Evolutionary conservation across 1,140 invertebrate species (phyloP), one percentile per base, ranked within the genome.

Genomic region (Drosophila melanica): DNA sequence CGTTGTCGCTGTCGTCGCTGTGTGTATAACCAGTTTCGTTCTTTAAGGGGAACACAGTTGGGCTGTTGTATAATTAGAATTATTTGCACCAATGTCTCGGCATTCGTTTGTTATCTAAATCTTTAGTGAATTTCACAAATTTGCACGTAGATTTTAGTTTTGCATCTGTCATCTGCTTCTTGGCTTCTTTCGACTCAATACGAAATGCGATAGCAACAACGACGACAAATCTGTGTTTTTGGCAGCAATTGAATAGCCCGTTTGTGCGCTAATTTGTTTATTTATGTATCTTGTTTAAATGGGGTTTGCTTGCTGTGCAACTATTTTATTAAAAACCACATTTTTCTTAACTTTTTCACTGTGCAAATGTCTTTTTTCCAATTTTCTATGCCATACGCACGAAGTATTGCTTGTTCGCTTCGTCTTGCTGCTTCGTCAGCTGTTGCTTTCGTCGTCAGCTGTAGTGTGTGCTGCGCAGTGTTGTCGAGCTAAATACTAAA

Each of bases 11-110:
- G 77, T 64, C 59, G 75, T 65, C 53, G 79, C 58, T 87, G 82
- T 87, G 77, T 89, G 84, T 87, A 89, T 87, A 89, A 87, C 82
- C 84, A 87, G 82, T 87, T 89, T 86, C 75, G 80, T 76, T 84
- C 74, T 86, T 75, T 47, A 58, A 75, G 81, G 67, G 60, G 73
- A 63, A 69, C 65, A 73, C 73, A 68, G 73, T 87, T 84, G 67
- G 76, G 44, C 69, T 79, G 77, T 87, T 87, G 84, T 87, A 84
- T 87, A 87, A 87, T 87, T 87, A 69, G 79, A 89, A 86, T 68
- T 77, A 33, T 87, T 76, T 66, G 64, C 50, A 58, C 44, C 67
- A 67, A 50, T 69, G 37, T 37, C 60, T 57, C 47, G 60, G 57
- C 62, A 51, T 80, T 57, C 59, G 59, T 69, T 67, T 65, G 54